Conservation (phyloP, 2,888 invertebrate genomes). For the Sinohyriopsis cumingii region DNA sequence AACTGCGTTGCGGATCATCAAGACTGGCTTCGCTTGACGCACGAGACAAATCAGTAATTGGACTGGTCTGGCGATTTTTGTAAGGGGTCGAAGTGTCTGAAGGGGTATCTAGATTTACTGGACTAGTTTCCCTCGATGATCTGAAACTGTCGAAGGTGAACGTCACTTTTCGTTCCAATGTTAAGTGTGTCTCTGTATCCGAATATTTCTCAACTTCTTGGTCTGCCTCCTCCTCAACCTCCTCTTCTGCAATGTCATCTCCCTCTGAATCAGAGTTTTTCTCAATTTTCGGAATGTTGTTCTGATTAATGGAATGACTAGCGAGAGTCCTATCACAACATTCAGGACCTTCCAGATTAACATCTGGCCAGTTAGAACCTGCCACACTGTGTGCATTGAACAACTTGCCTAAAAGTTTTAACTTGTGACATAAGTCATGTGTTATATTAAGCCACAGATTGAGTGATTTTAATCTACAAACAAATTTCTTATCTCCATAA, state of each 20-base stretch:
- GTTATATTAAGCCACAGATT: conserved; percentile 94
- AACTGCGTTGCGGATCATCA: conserved; percentile 53
- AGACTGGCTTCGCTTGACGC: conserved; percentile 64
- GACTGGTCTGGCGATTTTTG: conserved; percentile 25
- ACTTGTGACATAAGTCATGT: conserved; percentile 85
- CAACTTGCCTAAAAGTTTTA: conserved; percentile 77
- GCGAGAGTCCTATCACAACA: conserved; percentile 10
- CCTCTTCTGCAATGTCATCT: conserved; percentile 27
- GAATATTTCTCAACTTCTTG: conserved; percentile 28
- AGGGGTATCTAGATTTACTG: conserved; percentile 34
- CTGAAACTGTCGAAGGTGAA: conserved; percentile 33
- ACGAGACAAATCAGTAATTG: conserved; percentile 47
- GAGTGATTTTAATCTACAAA: conserved; percentile 83
- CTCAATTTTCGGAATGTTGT: conserved; percentile 52
- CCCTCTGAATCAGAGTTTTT: conserved; percentile 20
- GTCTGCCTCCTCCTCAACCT: conserved; percentile 28
- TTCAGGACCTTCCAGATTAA: conserved; percentile 55
- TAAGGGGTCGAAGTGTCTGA: conserved; percentile 52
- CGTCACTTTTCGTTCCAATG: conserved; percentile 3
- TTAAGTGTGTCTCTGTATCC: conserved; percentile 1
- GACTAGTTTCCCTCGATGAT: conserved; percentile 46
- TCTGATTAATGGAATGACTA: conserved; percentile 18
- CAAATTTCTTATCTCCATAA: conserved; percentile 79
- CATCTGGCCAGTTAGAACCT: conserved; percentile 66
- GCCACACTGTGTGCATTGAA: conserved; percentile 60